Base-by-base conservation (phyloP, 64 coral and sea anemone species). In the Astreopora myriophthalma region DNA sequence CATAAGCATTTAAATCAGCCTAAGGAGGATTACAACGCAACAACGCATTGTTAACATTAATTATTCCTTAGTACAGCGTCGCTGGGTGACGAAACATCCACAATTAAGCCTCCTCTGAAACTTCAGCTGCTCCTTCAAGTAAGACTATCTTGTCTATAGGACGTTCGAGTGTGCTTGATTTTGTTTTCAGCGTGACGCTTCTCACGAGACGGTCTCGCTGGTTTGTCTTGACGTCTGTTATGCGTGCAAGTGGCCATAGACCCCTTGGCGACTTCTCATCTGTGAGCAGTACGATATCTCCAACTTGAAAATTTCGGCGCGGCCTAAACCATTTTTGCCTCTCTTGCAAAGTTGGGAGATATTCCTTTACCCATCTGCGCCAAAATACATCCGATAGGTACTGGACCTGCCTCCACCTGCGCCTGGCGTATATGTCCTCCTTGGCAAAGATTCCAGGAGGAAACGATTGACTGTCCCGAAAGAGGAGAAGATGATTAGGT, bases 121-220 rank as follows among this genome's bases (percentile, higher is more conserved):
- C 13, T 20, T 14, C 33, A 37, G 29, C 14, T n/a, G 49, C 77
- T 33, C 34, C 77, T 32, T 37, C 51, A 19, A 81, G 8, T 5
- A 81, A 31, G 57, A 81, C 52, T 5, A 81, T 62, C 77, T 81
- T 81, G 30, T 36, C 31, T 25, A 81, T 36, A 20, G 77, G 77
- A 1, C 30, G 8, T 22, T 73, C 34, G 32, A 37, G 33, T 19
- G 32, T 73, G 30, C 31, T 17, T 73, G 20, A 64, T 64, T 64
- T 22, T 19, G 69, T 73, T 32, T 73, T 73, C 69, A 73, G 31
- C 20, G 1, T 22, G 33, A 73, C 69, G 14, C 69, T 30, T 37
- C 69, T 35, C 17, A 73, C 31, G 5, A 70, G 67, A 20, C 14
- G n/a, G 27, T 79, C 75, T 79, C 48, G 22, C 28, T 79, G 22